Percentiles rank a stretch among this genome's conserved stretches.
phyloP scores from a whole-genome alignment of 2,113 vertebrate species.

The Catharus bicknelli region DNA sequence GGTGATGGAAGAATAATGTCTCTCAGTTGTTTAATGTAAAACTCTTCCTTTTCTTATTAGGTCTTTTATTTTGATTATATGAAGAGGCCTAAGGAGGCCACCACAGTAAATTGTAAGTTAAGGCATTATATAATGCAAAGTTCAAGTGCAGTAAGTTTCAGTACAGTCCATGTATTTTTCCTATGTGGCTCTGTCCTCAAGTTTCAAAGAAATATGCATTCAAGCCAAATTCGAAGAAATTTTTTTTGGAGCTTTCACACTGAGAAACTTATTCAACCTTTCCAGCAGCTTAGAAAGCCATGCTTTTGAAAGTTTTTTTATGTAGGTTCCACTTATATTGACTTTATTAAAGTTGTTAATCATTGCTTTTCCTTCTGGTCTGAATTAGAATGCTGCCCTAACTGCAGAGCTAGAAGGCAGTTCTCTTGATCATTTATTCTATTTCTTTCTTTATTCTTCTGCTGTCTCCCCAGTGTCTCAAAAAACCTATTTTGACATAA shows the following conservation, averaged over 20 bases:
- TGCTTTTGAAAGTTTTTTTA: constrained; percentile 8
- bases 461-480: not conserved
- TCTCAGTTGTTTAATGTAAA: not conserved
- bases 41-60: not conserved
- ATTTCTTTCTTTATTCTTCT: not conserved
- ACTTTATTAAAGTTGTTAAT: constrained; percentile 50
- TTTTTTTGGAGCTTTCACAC: constrained; percentile 28
- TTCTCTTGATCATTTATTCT: not conserved
- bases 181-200: constrained; percentile 37
- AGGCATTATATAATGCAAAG: not conserved
- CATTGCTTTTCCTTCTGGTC: constrained; percentile 25
- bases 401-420: not conserved
- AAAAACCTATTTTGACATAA: not conserved
- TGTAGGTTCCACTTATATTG: not conserved
- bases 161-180: constrained; percentile 21
- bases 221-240: constrained; percentile 31
- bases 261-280: constrained; percentile 51
- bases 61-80: not conserved
- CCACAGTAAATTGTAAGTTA: not conserved
- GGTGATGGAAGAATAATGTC: not conserved
- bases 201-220: constrained; percentile 35
- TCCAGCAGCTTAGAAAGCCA: constrained; percentile 22
- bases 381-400: not conserved
- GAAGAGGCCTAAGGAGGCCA: not conserved
- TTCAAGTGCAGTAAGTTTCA: constrained; percentile 23